Percentiles rank a stretch among this genome's conserved stretches.
Conservation (phyloP, 1,140 invertebrate genomes). For the Drosophila biarmipes region DNA sequence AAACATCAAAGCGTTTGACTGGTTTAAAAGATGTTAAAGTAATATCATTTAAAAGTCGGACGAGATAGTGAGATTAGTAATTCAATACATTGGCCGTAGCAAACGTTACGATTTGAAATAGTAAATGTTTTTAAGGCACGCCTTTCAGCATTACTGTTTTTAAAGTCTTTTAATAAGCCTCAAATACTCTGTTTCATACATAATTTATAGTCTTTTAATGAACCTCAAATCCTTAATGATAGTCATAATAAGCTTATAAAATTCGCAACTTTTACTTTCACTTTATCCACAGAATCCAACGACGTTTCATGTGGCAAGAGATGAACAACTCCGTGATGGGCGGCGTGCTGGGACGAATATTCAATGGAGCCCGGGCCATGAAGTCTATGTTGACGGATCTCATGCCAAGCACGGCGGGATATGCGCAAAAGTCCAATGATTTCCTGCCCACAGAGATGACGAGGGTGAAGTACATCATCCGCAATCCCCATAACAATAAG, state of each 20-base stretch:
- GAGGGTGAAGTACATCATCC: slow-evolving; percentile 72
- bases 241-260: not conserved
- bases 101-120: no score
- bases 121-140: no score
- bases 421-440: slow-evolving; percentile 47
- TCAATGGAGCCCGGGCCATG: slow-evolving; percentile 64
- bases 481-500: slow-evolving; percentile 74
- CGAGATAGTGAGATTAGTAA: no score
- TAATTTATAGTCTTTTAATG: not conserved
- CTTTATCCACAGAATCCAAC: slow-evolving; percentile 58
- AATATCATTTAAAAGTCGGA: not conserved
- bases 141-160: not conserved
- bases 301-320: slow-evolving; percentile 81
- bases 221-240: not conserved
- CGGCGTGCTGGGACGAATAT: slow-evolving; percentile 67
- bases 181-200: not conserved
- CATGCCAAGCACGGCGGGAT: slow-evolving; percentile 48
- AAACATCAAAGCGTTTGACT: no score
- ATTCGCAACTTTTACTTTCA: slow-evolving; percentile 3
- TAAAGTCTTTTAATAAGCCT: not conserved
- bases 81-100: no score
- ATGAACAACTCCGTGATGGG: slow-evolving; percentile 77
- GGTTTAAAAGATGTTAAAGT: not conserved
- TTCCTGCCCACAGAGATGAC: slow-evolving; percentile 77
- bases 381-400: slow-evolving; percentile 66